Conservation (phyloP, 53 echinoderm and acorn worm genomes). For the Antedon mediterranea region DNA sequence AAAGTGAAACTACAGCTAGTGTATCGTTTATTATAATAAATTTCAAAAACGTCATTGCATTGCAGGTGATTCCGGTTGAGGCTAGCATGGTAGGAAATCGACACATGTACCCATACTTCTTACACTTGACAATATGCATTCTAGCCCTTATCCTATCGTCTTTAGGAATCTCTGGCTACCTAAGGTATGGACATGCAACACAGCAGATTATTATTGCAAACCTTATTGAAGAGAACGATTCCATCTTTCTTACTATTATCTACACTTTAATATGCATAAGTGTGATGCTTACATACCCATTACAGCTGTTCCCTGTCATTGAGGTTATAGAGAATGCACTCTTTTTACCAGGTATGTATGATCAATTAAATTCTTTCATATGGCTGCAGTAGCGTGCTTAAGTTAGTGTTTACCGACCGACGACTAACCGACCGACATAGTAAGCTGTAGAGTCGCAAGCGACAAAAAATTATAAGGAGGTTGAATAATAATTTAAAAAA, state of each 20-base stretch:
- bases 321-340: slow-evolving; percentile 52
- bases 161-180: slow-evolving; percentile 74
- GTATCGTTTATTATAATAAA: too few relatives aligned
- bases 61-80: slow-evolving; percentile 94
- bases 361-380: too few relatives aligned
- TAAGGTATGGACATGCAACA: slow-evolving; percentile 40
- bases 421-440: too few relatives aligned
- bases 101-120: slow-evolving; percentile 43
- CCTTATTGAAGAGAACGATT: slow-evolving; percentile 9
- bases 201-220: slow-evolving; percentile 70
- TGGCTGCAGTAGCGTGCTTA: too few relatives aligned
- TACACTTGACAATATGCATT: slow-evolving; percentile 41
- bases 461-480: too few relatives aligned
- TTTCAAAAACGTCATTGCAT: too few relatives aligned
- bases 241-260: slow-evolving; percentile 5
- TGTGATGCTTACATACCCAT: slow-evolving; percentile 64
- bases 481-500: too few relatives aligned
- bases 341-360: slow-evolving; percentile 55
- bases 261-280: slow-evolving; percentile 53
- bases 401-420: too few relatives aligned
- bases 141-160: slow-evolving; percentile 54
- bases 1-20: too few relatives aligned
- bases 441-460: too few relatives aligned
- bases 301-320: slow-evolving; percentile 61
- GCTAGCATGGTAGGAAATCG: slow-evolving; percentile 82